Evolutionary conservation across 1,140 invertebrate species (phyloP).

Genomic region (Chymomyza costata): DNA sequence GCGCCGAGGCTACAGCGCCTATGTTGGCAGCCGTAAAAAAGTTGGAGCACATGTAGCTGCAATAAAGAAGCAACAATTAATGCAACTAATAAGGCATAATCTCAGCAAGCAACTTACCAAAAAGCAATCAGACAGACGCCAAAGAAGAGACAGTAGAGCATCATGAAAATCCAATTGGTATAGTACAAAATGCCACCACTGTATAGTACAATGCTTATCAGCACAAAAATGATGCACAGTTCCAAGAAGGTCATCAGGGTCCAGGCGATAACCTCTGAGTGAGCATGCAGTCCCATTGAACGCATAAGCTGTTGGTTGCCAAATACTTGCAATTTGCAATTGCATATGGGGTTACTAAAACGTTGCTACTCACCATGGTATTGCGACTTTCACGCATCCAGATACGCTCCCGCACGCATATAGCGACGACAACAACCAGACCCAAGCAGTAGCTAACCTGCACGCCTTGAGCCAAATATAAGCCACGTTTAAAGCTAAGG

Average conservation of each 20-base stretch:
- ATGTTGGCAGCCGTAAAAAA: slow-evolving; percentile 81
- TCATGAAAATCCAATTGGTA: slow-evolving; percentile 77
- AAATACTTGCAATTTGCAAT: too few species aligned
- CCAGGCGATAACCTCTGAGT: slow-evolving; percentile 80
- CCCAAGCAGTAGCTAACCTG: slow-evolving; percentile 80
- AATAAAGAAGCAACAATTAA: slow-evolving; percentile 45
- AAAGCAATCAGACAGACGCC: slow-evolving; percentile 79
- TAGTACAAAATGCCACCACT: slow-evolving; percentile 78
- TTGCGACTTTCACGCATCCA: slow-evolving; percentile 82
- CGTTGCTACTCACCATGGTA: slow-evolving; percentile 77
- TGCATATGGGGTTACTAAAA: not conserved
- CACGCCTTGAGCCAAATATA: slow-evolving; percentile 81
- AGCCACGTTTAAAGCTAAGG: slow-evolving; percentile 79
- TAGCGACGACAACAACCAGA: slow-evolving; percentile 79
- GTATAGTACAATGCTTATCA: slow-evolving; percentile 77
- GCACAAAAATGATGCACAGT: slow-evolving; percentile 76
- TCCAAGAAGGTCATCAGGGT: slow-evolving; percentile 78
- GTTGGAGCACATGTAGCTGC: slow-evolving; percentile 81
- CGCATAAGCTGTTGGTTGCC: slow-evolving; percentile 80
- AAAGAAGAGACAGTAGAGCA: slow-evolving; percentile 78
- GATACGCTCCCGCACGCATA: slow-evolving; percentile 79
- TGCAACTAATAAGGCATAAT: slow-evolving; percentile 3
- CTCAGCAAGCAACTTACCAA: slow-evolving; percentile 76
- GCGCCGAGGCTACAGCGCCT: slow-evolving; percentile 78
- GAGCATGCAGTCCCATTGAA: slow-evolving; percentile 81